Conservation (phyloP, 2,797 vertebrate species). For the Trachurus trachurus region DNA sequence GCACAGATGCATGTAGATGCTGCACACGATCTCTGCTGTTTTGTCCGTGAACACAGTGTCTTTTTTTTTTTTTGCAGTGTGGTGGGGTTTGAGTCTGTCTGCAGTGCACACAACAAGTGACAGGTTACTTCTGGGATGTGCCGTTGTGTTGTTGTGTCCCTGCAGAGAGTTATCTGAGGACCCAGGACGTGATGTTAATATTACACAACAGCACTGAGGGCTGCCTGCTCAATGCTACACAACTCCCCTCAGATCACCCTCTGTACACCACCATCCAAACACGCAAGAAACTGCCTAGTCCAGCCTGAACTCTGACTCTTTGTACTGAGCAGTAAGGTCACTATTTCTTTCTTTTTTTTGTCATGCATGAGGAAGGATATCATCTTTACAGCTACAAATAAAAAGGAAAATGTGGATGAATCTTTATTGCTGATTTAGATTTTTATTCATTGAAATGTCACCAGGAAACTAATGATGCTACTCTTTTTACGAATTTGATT, state of each 20-base stretch:
- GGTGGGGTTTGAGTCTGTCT: background rate
- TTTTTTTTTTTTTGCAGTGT: background rate
- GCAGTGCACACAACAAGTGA: constrained; percentile 36
- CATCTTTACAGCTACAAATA: background rate
- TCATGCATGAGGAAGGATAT: background rate
- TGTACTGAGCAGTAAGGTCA: background rate
- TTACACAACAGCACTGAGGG: constrained; percentile 61
- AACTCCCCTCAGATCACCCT: constrained; percentile 44
- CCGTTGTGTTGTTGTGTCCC: constrained; percentile 40
- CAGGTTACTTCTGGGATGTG: constrained; percentile 31
- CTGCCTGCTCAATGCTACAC: constrained; percentile 45
- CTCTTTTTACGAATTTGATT: constrained; percentile 24
- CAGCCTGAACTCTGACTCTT: constrained; percentile 26
- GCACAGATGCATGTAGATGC: constrained; percentile 44
- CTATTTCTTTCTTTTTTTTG: background rate
- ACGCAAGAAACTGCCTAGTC: background rate
- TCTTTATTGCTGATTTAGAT: background rate
- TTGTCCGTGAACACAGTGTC: background rate
- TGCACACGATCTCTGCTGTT: background rate
- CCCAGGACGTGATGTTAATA: constrained; percentile 45
- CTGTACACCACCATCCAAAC: constrained; percentile 20
- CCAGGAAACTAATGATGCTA: constrained; percentile 16
- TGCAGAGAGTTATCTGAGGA: constrained; percentile 43
- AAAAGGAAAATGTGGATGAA: background rate
- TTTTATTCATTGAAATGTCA: constrained; percentile 35